A percentile compares a stretch with the other conserved stretches of the same genome.
These are phyloP conservation scores for Drosophila anomalata DNA, from an alignment of 2,888 invertebrate species.

Conservation along the genomic window DNA sequence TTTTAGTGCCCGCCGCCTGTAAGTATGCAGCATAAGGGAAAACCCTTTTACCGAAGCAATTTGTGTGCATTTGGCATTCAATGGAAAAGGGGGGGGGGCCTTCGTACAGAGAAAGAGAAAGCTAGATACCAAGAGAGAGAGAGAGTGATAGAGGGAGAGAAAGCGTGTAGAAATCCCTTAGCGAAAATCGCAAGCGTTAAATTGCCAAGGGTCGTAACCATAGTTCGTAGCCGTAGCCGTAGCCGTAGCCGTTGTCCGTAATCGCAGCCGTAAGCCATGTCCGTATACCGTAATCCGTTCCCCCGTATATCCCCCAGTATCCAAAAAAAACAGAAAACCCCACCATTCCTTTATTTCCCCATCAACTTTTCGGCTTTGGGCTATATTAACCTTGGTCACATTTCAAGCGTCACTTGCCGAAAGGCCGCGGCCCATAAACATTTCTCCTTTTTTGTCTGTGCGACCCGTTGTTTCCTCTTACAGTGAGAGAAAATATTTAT, in stretches of 20 bases:
- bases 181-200: constrained; percentile 74
- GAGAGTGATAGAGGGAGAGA: background rate
- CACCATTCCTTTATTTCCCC: background rate
- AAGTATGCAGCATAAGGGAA: constrained; percentile 46
- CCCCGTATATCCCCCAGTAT: background rate
- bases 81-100: constrained; percentile 55
- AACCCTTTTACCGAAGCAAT: constrained; percentile 49
- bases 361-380: constrained; percentile 10
- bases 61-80: constrained; percentile 76
- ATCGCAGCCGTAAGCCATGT: background rate
- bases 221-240: constrained; percentile 9
- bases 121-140: background rate
- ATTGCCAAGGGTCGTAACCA: constrained; percentile 56
- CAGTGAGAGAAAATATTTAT: background rate
- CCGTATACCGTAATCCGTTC: background rate
- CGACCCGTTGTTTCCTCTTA: background rate
- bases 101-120: background rate
- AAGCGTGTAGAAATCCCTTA: constrained; percentile 55
- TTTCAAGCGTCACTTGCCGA: constrained; percentile 50
- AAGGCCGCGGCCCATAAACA: constrained; percentile 47
- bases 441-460: constrained; percentile 21
- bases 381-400: constrained; percentile 66
- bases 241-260: background rate
- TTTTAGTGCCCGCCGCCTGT: constrained; percentile 31
- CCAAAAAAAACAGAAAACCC: background rate